Evolutionary conservation across 2,888 invertebrate species (phyloP).

Genomic region (Psococerastis gibbosa): DNA sequence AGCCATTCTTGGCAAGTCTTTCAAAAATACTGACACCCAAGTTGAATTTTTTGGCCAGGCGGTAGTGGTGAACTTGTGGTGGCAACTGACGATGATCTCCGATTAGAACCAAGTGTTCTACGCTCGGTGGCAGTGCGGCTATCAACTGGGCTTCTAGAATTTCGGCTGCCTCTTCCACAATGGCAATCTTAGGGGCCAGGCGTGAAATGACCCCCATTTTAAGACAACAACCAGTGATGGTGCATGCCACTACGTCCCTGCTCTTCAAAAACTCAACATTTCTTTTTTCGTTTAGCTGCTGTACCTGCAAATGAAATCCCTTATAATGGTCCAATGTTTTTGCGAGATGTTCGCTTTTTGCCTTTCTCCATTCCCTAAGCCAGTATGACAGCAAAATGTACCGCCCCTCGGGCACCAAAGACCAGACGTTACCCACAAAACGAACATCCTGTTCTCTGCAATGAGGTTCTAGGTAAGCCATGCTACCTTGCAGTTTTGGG

Average conservation of each 20-base stretch:
- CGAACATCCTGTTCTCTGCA: not conserved
- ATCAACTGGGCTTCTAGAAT: not conserved
- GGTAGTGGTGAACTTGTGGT: not conserved
- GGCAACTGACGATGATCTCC: not conserved
- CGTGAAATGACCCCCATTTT: not conserved
- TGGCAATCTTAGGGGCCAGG: not conserved
- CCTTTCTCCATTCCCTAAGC: not conserved
- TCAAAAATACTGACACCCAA: constrained; percentile 1
- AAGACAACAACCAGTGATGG: not conserved
- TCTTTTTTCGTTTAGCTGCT: not conserved
- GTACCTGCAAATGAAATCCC: not conserved
- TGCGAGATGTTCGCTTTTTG: not conserved
- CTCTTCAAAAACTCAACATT: constrained; percentile 1
- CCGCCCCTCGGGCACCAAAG: not conserved
- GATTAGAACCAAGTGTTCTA: not conserved
- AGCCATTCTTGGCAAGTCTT: constrained; percentile 1
- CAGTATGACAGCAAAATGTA: not conserved
- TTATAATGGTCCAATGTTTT: not conserved
- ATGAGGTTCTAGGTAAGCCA: not conserved
- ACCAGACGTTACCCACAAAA: not conserved
- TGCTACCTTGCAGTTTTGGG: not conserved
- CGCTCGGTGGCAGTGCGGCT: not conserved
- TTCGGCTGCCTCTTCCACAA: not conserved
- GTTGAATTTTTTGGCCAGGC: not conserved
- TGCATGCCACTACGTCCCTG: not conserved